Base-by-base conservation (phyloP, 2,888 invertebrate species). In the Drosophila leonis region DNA sequence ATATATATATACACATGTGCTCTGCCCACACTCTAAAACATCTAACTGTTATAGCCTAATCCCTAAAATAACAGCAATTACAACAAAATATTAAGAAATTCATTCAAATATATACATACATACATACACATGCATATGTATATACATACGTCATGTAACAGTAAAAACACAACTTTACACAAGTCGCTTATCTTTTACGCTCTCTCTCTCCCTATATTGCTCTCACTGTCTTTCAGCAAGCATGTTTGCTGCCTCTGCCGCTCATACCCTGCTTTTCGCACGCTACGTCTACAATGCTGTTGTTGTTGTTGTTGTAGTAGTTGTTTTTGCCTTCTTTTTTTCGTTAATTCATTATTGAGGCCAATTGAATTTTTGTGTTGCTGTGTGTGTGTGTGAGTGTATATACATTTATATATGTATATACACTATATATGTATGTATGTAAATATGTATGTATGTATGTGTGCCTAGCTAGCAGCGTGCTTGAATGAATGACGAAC, bases 341-440 rank as follows among this genome's bases (percentile, higher is more conserved):
- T 82, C 70, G 88, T 82, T 88, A 88, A 83, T 83, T 83, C 88
- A 88, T 83, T 88, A 83, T 83, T 83, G 83, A 83, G 83, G 89
- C 83, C 83, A 83, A 83, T 83, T 83, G 83, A 83, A 88, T 83
- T 88, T 82, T 83, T 85, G 70, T 82, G 65, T 82, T 33, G 60
- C 42, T 62, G 20, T 72, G 39, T 65, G 37, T 57, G 33, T 55
- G 24, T 35, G 35, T 54, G 13, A n/a, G 2, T 57, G 15, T 61
- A 56, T 35, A 20, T 57, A 33, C 52, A 31, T 61, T 15, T 35
- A 33, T 66, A 44, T 31, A 35, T 29, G 4, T 29, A 33, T 42
- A 41, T 35, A 46, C 15, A 33, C 56, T 5, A 12, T 18, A 18
- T 39, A 31, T 52, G 49, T 54, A 15, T 62, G n/a, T 56, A 18